Percentiles rank a stretch among this genome's conserved stretches.
These are phyloP conservation scores for Ceyx margarethae DNA, from an alignment of 2,113 vertebrate species.

Conservation along the genomic window DNA sequence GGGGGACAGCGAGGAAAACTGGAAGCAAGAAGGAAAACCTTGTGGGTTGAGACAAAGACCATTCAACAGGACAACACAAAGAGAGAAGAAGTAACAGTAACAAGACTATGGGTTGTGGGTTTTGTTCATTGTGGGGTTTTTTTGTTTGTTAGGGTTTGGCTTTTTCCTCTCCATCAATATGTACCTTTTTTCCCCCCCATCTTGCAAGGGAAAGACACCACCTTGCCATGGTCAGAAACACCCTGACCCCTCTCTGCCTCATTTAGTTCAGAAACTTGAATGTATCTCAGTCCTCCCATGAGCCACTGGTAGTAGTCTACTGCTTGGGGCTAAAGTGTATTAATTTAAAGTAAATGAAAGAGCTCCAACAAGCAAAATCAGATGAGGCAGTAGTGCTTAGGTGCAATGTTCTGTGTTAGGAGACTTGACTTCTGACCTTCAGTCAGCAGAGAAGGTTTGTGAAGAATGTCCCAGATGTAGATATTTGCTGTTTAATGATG, in stretches of 20 bases:
- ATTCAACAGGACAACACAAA: background rate
- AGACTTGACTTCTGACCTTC: background rate
- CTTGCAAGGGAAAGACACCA: background rate
- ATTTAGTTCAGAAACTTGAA: background rate
- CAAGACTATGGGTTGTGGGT: background rate
- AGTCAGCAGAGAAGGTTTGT: background rate
- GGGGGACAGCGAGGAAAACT: background rate
- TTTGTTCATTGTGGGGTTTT: too few relatives aligned
- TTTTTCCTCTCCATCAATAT: background rate
- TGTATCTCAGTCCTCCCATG: fast-evolving
- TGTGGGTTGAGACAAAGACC: too few relatives aligned
- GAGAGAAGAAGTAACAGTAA: background rate
- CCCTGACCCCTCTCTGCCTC: background rate
- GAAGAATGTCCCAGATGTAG: background rate
- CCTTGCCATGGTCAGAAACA: background rate
- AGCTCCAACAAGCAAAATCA: background rate
- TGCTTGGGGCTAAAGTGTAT: background rate
- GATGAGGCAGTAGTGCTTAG: background rate
- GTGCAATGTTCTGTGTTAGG: background rate
- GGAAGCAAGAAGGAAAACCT: background rate
- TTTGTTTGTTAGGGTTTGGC: too few relatives aligned
- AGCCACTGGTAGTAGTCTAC: background rate
- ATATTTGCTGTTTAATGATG: background rate
- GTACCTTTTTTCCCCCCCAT: background rate
- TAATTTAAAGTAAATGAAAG: background rate